Percentiles rank a stretch among this genome's conserved stretches.
Evolutionary conservation across 1,140 invertebrate species (phyloP).

Genomic region (Mizuhopecten yessoensis): DNA sequence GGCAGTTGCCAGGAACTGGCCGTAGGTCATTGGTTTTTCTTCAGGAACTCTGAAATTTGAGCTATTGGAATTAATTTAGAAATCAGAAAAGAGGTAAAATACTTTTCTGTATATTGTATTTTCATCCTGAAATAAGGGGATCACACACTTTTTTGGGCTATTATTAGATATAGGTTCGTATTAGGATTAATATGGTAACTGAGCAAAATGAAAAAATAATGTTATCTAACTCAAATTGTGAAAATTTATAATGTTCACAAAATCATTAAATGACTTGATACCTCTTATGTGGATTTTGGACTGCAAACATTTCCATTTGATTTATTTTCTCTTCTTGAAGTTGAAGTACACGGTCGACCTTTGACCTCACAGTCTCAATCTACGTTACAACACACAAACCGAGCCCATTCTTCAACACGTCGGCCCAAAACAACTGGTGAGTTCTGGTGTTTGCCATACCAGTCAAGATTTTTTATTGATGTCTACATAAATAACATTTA

Average conservation of each 20-base stretch:
- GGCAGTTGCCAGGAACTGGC: no score
- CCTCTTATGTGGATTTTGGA: neutral
- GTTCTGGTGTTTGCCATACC: neutral
- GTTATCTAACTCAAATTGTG: neutral
- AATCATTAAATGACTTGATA: no score
- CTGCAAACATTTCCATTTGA: neutral
- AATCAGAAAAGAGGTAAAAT: no score
- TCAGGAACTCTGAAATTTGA: no score
- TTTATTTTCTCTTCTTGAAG: conserved; percentile 59
- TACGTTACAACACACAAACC: conserved; percentile 45
- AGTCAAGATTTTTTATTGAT: conserved; percentile 10
- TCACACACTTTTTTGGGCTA: no score
- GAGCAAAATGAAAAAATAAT: no score
- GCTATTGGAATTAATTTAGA: no score
- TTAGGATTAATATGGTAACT: no score
- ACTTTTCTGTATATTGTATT: no score
- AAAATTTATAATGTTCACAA: neutral
- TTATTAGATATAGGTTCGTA: no score
- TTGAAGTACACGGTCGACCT: conserved; percentile 74
- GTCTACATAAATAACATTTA: neutral
- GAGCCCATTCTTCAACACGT: conserved; percentile 53
- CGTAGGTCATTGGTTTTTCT: no score
- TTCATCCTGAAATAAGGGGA: neutral
- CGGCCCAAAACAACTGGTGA: conserved; percentile 72
- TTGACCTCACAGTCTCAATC: conserved; percentile 65